Evolutionary conservation across 2,888 invertebrate species (phyloP), one percentile per base, ranked within the genome.

Genomic region (Drosophila robusta): DNA sequence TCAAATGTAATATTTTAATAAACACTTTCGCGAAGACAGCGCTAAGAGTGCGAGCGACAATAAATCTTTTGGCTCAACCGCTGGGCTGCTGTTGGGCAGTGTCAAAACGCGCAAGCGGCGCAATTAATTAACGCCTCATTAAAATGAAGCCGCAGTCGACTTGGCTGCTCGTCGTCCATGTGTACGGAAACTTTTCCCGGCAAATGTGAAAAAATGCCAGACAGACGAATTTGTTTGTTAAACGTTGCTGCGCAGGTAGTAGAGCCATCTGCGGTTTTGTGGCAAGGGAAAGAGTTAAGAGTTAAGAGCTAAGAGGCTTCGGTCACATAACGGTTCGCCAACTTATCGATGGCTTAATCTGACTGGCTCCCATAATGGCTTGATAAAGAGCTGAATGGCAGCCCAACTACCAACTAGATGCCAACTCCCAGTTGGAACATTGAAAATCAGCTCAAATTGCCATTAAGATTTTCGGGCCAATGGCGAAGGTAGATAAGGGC

Each of bases 371-470:
- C 75, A 77, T 85, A 89, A 85, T 89, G 89, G 87, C 81, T 88
- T 79, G 87, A 89, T 85, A 85, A 89, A 83, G 81, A 86, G 83
- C 73, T 70, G 82, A 51, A 64, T 70, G 64, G 57, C 64, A 22
- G 38, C 22, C 42, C 49, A 38, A 7, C 24, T 58, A 55, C 29
- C 3, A 12, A 12, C 12, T 34, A 34, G 66, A 57, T 51, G 38
- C 34, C 60, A 83, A 90, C 90, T 92, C 92, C 92, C 92, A 89
- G 85, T 86, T 89, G 92, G 90, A 90, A 92, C 92, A 92, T 92
- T 92, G 91, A 90, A 89, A 91, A 91, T 91, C 91, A 92, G 91
- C 92, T 91, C 91, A 90, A 92, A 91, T 90, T 91, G 90, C 91
- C 91, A 92, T 92, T 92, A 91, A 91, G 91, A 90, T 77, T 82